Percentiles rank a stretch among this genome's conserved stretches.
phyloP scores from a whole-genome alignment of 2,888 invertebrate genomes.

The Arrhopalites spinosus region DNA sequence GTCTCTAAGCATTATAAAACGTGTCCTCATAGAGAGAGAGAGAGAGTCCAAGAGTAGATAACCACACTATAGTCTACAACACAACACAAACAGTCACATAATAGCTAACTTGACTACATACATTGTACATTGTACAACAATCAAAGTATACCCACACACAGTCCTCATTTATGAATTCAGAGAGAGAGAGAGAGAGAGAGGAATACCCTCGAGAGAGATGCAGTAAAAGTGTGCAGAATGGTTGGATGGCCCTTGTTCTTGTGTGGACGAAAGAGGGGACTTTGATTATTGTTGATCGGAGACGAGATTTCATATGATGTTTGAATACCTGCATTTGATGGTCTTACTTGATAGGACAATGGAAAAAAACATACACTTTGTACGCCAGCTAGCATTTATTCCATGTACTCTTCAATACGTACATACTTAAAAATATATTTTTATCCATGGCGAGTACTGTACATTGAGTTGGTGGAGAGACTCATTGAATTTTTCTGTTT shows the following conservation, averaged over 20 bases:
- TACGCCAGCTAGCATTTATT: neutral
- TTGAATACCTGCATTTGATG: conserved; percentile 29
- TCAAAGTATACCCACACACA: neutral
- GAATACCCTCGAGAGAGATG: conserved; percentile 21
- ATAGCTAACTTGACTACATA: neutral
- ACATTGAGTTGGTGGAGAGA: neutral
- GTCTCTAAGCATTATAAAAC: neutral
- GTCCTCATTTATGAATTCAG: conserved; percentile 29
- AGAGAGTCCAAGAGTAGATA: neutral
- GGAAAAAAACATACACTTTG: conserved; percentile 7
- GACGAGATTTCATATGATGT: conserved; percentile 34
- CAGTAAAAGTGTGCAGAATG: conserved; percentile 13
- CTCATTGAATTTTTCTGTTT: conserved; percentile 3
- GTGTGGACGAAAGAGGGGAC: conserved; percentile 34
- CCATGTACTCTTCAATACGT: neutral
- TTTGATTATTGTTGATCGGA: conserved; percentile 38
- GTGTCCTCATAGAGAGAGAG: neutral
- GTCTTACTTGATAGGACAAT: conserved; percentile 11
- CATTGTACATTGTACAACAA: neutral
- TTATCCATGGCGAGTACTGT: neutral
- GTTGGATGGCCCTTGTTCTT: conserved; percentile 10
- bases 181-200: conserved; percentile 3
- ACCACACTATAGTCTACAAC: neutral
- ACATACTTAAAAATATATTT: neutral
- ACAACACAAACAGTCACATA: neutral